Percentiles rank a stretch among this genome's conserved stretches.
Evolutionary conservation across 2,113 vertebrate genomes (phyloP).

Genomic region (Nyctereutes procyonoides): DNA sequence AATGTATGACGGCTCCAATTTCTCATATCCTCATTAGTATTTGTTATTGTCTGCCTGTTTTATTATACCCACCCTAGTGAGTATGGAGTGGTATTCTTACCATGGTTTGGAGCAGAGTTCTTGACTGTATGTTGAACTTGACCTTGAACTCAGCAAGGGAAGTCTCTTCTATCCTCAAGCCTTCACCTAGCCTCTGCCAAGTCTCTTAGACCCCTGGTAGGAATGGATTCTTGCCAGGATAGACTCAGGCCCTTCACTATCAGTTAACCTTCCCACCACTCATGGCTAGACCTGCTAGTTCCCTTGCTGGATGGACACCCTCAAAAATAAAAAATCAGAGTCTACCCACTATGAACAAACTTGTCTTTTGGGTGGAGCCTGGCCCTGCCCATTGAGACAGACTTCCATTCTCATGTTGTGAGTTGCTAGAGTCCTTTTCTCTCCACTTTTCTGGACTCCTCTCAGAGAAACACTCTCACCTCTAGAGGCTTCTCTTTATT

Average conservation of each 20-base stretch:
- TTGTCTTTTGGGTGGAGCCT: neutral
- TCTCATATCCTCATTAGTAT: neutral
- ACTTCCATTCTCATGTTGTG: neutral
- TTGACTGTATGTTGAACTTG: neutral
- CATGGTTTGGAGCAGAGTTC: neutral
- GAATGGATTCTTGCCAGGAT: neutral
- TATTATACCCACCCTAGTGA: neutral
- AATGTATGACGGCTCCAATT: neutral
- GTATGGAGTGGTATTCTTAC: neutral
- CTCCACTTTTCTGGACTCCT: constrained; percentile 20
- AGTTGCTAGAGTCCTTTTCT: neutral
- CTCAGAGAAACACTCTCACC: neutral
- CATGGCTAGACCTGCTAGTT: neutral
- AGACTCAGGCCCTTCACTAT: neutral
- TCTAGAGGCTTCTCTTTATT: neutral
- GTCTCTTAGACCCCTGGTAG: neutral
- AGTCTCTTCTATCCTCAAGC: neutral
- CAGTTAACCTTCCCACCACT: neutral
- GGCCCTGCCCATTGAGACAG: neutral
- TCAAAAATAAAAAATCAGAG: neutral
- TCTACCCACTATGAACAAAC: neutral
- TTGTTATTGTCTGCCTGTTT: neutral
- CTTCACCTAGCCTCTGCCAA: neutral
- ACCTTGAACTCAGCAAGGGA: neutral
- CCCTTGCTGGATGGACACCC: neutral